Conservation (phyloP, 2,797 vertebrate species). For the Cephalopachus bancanus region DNA sequence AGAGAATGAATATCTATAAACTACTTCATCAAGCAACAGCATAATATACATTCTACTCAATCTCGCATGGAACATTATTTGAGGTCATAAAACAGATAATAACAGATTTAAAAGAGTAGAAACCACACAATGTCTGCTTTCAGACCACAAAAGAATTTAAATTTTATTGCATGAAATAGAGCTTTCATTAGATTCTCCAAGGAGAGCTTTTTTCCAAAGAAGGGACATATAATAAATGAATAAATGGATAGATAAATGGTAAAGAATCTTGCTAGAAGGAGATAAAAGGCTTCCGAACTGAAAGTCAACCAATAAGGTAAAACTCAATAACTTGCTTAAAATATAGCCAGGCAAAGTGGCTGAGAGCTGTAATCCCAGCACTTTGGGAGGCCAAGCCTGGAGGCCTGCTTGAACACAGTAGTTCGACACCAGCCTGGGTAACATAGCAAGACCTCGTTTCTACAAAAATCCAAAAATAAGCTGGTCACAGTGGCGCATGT, state of each 20-base stretch:
- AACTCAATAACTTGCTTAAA: not conserved
- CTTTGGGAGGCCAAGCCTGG: too few species aligned
- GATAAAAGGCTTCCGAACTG: not conserved
- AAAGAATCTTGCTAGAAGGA: constrained; percentile 30
- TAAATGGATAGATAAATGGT: not conserved
- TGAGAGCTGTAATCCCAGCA: too few species aligned
- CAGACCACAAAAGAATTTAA: not conserved
- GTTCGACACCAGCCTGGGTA: too few species aligned
- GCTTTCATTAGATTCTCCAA: constrained; percentile 12
- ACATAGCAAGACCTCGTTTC: too few species aligned
- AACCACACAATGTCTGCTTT: not conserved
- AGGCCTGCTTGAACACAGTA: too few species aligned
- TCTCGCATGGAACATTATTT: not conserved
- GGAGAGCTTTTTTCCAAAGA: not conserved
- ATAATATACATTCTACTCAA: not conserved
- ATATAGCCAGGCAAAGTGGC: too few species aligned
- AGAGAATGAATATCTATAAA: not conserved
- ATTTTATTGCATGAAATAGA: not conserved
- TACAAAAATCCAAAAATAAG: too few species aligned
- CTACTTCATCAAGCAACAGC: not conserved
- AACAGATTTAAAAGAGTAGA: not conserved
- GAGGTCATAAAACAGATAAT: not conserved
- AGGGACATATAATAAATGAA: not conserved
- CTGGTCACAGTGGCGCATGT: too few species aligned
- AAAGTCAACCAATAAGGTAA: not conserved